phyloP scores from a whole-genome alignment of 2,113 vertebrate species.

The Chiloscyllium plagiosum region DNA sequence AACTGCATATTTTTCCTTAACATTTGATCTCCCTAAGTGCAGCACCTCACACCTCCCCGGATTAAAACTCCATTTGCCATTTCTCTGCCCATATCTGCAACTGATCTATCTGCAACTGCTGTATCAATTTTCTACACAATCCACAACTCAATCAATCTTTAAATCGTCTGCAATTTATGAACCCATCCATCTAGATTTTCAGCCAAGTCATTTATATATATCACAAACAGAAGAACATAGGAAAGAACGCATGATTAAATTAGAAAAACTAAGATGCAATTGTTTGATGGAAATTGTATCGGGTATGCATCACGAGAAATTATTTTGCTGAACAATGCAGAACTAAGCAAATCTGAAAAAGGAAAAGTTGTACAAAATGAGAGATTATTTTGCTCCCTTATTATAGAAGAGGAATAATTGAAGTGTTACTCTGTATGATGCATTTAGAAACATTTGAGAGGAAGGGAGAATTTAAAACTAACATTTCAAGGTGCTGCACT shows the following conservation, averaged over 20 bases:
- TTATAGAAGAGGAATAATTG: not conserved
- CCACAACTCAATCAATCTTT: too few species aligned
- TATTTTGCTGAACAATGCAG: not conserved
- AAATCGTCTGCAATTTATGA: too few species aligned
- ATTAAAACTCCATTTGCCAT: too few species aligned
- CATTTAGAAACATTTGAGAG: not conserved
- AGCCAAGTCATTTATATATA: too few species aligned
- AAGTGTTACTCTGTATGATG: not conserved
- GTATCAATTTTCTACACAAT: too few species aligned
- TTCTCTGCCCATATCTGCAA: too few species aligned
- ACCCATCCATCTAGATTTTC: too few species aligned
- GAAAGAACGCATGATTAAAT: not conserved
- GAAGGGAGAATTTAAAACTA: not conserved
- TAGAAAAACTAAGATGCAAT: not conserved
- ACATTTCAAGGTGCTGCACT: not conserved
- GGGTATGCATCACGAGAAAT: not conserved
- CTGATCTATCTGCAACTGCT: too few species aligned
- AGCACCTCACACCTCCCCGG: too few species aligned
- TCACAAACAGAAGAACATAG: too few species aligned
- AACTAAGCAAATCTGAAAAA: conserved; percentile 10
- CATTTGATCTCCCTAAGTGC: too few species aligned
- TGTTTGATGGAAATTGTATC: not conserved
- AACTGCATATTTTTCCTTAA: too few species aligned
- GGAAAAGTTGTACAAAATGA: conserved; percentile 4
- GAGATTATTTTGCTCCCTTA: not conserved